Evolutionary conservation across 2,888 invertebrate genomes (phyloP).

Genomic region (Cabera pusaria): DNA sequence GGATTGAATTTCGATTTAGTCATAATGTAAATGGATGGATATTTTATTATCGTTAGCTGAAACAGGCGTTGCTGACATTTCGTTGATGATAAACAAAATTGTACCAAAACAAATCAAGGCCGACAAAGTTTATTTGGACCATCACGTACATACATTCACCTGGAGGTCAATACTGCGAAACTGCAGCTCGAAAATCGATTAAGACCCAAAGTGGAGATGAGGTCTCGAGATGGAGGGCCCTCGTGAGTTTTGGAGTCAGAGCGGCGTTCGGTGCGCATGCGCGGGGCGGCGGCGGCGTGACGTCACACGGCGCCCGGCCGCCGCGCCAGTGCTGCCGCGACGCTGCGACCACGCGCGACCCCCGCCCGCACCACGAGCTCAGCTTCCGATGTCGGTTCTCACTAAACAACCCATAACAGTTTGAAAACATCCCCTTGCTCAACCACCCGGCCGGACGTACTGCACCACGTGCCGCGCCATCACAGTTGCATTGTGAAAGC

Average conservation of each 20-base stretch:
- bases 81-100: conserved; percentile 26
- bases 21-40: conserved; percentile 15
- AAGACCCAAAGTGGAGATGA: conserved; percentile 76
- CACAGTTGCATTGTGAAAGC: conserved; percentile 37
- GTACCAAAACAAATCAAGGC: conserved; percentile 29
- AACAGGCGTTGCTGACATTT: conserved; percentile 18
- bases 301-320: conserved; percentile 74
- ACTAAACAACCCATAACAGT: conserved; percentile 49
- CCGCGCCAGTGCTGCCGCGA: conserved; percentile 76
- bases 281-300: conserved; percentile 69
- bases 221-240: conserved; percentile 79
- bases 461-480: conserved; percentile 44
- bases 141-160: conserved; percentile 36
- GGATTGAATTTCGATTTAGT: conserved; percentile 25
- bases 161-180: conserved; percentile 68
- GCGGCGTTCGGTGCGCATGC: conserved; percentile 56
- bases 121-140: conserved; percentile 2
- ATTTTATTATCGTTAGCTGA: conserved; percentile 21
- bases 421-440: conserved; percentile 31
- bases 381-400: conserved; percentile 72
- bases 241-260: conserved; percentile 70
- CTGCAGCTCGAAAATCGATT: conserved; percentile 82
- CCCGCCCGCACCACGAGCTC: conserved; percentile 71
- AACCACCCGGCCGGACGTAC: conserved; percentile 27
- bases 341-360: conserved; percentile 74